Evolutionary conservation across 2,797 vertebrate species (phyloP), one percentile per base, ranked within the genome.

Genomic region (Tenualosa thibaudeaui): DNA sequence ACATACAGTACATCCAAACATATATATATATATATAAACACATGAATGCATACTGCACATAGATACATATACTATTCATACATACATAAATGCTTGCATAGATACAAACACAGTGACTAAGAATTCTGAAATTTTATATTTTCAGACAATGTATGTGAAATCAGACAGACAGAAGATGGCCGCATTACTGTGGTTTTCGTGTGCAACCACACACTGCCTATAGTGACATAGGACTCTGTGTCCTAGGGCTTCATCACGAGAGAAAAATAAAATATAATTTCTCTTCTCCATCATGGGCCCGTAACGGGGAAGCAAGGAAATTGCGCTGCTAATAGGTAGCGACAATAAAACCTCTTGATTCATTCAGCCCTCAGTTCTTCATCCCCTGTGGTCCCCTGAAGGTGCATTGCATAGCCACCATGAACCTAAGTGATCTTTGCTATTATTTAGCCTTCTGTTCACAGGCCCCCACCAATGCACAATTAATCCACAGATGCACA

Each of bases 401-500:
- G 71, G 40, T 46, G 19, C 71, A 22, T 46, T 2, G 71, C 40
- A 40, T 43, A 46, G 40, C 40, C 71, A 46, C 71, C 71, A 8
- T 19, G 71, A 43, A 75, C 15, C 68, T 71, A 71, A 37, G 68
- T 43, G 19, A 46, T 78, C 71, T 17, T 78, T 78, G 71, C 71
- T 78, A 78, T 43, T 46, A 78, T 78, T 78, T 78, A 78, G 71
- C 71, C 71, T 78, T 78, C 40, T 78, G 40, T 78, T 78, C 46
- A 78, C 37, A 46, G 71, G 71, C 71, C 71, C 71, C 71, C 71
- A 19, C 71, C 37, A 78, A 78, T 46, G 71, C 37, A 78, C 71
- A 78, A 78, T 78, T 78, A 78, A 78, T 78, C 71, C 71, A 46
- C 71, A 78, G 40, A 78, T 78, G 71, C 71, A 43, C 71, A 46